Evolutionary conservation across 1,140 invertebrate genomes (phyloP).

Genomic region (Drosophila parabipectinata): DNA sequence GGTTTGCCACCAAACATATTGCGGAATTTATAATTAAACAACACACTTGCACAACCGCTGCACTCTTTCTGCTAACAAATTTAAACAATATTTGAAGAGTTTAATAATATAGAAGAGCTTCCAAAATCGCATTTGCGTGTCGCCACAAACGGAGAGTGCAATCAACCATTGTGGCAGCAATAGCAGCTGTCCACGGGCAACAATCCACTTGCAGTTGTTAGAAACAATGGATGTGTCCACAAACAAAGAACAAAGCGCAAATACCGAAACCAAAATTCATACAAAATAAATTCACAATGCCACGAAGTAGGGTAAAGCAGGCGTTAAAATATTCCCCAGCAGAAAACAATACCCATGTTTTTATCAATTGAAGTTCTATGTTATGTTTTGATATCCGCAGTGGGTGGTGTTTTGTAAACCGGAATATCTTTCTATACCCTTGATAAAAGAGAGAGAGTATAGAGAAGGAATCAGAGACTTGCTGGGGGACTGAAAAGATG

Average conservation of each 20-base stretch:
- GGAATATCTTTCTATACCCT: background rate
- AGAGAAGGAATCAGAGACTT: background rate
- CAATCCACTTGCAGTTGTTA: conserved; percentile 16
- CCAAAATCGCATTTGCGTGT: conserved; percentile 30
- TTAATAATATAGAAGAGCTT: background rate
- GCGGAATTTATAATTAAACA: background rate
- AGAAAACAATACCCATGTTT: conserved; percentile 37
- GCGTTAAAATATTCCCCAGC: conserved; percentile 53
- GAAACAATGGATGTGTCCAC: conserved; percentile 59
- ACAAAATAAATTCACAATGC: conserved; percentile 58
- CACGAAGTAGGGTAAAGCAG: conserved; percentile 30
- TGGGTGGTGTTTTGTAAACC: background rate
- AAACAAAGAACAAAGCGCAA: conserved; percentile 22
- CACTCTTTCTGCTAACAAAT: background rate
- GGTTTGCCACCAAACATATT: too few relatives aligned
- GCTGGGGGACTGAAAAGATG: too few relatives aligned
- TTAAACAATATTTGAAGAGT: background rate
- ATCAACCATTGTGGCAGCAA: conserved; percentile 36
- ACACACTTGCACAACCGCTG: background rate
- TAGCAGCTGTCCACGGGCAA: conserved; percentile 22
- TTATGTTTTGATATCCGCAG: conserved; percentile 16
- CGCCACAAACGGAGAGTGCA: conserved; percentile 14
- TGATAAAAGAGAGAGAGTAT: background rate
- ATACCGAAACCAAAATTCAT: conserved; percentile 36
- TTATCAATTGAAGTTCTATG: conserved; percentile 40